These are phyloP conservation scores for Eulithis prunata DNA, from an alignment of 2,888 invertebrate genomes.

Conservation along the genomic window DNA sequence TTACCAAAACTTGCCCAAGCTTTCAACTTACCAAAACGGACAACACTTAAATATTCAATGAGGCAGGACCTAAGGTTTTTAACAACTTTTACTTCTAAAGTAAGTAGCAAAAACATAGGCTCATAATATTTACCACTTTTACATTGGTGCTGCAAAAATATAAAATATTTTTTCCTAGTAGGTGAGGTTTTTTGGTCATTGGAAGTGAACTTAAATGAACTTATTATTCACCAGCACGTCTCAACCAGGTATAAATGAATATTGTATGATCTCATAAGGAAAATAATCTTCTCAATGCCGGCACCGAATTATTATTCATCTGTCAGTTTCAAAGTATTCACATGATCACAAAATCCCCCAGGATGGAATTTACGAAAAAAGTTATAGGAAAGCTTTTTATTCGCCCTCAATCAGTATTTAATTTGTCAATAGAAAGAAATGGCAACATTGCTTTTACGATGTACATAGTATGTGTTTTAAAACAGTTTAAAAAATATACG, in stretches of 20 bases:
- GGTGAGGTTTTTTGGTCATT: background rate
- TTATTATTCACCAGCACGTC: slow-evolving; percentile 12
- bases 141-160: background rate
- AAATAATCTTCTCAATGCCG: slow-evolving; percentile 20
- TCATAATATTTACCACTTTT: background rate
- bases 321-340: slow-evolving; percentile 22
- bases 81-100: too few species aligned
- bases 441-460: too few species aligned
- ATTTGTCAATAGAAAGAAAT: too few species aligned
- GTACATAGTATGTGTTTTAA: too few species aligned
- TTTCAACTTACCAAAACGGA: too few species aligned
- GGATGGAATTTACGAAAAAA: slow-evolving; percentile 5
- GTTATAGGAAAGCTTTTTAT: too few species aligned
- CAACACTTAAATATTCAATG: too few species aligned
- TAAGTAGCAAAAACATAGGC: background rate
- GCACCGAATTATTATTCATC: slow-evolving; percentile 9
- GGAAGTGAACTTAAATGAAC: background rate
- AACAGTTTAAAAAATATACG: too few species aligned
- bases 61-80: too few species aligned
- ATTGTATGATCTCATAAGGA: slow-evolving; percentile 4
- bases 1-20: too few species aligned
- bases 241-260: slow-evolving; percentile 12
- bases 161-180: background rate
- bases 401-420: too few species aligned
- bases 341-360: slow-evolving; percentile 19